phyloP scores from a whole-genome alignment of 1,140 invertebrate genomes.

The Branchinecta lynchi region DNA sequence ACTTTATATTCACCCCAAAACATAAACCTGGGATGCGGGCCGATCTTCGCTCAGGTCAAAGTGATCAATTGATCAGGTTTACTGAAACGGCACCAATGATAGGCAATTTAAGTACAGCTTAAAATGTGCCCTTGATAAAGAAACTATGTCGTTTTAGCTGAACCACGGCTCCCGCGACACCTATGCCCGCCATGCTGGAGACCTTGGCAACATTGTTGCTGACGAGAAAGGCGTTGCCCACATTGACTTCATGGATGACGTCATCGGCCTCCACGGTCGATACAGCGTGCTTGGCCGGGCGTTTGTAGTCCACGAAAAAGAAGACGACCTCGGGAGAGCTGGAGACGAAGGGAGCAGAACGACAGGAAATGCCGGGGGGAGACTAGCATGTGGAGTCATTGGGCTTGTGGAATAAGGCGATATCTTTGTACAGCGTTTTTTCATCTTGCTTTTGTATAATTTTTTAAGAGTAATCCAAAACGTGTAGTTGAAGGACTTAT shows the following conservation, averaged over 20 bases:
- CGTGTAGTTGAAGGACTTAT: too few species aligned
- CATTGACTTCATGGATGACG: constrained; percentile 30
- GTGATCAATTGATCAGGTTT: too few species aligned
- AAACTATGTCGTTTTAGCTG: constrained; percentile 35
- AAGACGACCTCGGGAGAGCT: constrained; percentile 39
- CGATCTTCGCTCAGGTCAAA: too few species aligned
- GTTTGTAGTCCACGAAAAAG: constrained; percentile 34
- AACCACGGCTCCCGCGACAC: constrained; percentile 53
- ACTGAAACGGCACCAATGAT: too few species aligned
- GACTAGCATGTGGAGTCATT: constrained; percentile 38
- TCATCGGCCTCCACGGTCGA: constrained; percentile 31
- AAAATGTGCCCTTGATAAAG: too few species aligned
- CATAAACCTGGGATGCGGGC: too few species aligned
- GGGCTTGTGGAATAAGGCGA: constrained; percentile 20
- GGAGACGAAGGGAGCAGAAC: constrained; percentile 32
- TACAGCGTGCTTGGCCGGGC: constrained; percentile 39
- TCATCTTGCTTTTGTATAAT: too few species aligned
- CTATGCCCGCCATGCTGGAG: constrained; percentile 62
- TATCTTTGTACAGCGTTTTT: not conserved
- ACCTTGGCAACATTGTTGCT: constrained; percentile 64
- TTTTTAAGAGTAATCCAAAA: too few species aligned
- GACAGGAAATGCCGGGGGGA: constrained; percentile 38
- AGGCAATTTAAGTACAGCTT: too few species aligned
- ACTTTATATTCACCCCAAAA: too few species aligned
- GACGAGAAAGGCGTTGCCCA: constrained; percentile 11